Evolutionary conservation across 2,888 invertebrate species (phyloP).

Genomic region (Yponomeuta plumbellus): DNA sequence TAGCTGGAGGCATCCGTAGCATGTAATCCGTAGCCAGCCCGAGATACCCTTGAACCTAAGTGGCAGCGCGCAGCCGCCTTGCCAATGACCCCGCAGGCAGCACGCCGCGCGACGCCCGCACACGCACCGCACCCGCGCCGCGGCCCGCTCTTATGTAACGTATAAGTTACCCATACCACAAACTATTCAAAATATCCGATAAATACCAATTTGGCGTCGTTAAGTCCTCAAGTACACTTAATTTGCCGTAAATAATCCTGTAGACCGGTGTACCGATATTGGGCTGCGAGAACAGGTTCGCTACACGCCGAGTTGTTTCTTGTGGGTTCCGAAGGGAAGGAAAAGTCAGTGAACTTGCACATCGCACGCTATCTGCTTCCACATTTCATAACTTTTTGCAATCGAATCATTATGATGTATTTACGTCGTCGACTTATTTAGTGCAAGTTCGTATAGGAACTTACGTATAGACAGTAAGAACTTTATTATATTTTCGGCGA

Average conservation of each 20-base stretch:
- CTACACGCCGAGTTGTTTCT: conserved; percentile 42
- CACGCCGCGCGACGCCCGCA: conserved; percentile 68
- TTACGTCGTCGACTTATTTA: not conserved
- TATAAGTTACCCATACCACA: conserved; percentile 12
- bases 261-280: conserved; percentile 45
- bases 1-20: conserved; percentile 23
- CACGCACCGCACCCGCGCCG: conserved; percentile 33
- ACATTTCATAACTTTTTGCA: conserved; percentile 65
- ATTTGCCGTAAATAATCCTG: conserved; percentile 41
- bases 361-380: conserved; percentile 61
- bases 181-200: conserved; percentile 11
- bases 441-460: not conserved
- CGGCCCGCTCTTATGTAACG: conserved; percentile 19
- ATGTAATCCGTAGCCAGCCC: conserved; percentile 63
- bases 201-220: conserved; percentile 32
- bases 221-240: conserved; percentile 35
- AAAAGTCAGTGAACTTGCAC: conserved; percentile 70
- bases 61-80: conserved; percentile 76
- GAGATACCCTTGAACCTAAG: conserved; percentile 75
- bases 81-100: conserved; percentile 77
- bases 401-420: conserved; percentile 27
- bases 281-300: conserved; percentile 70
- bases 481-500: not conserved
- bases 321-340: conserved; percentile 65
- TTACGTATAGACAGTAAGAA: not conserved